Percentiles rank a stretch among this genome's conserved stretches.
phyloP scores from a whole-genome alignment of 1,140 invertebrate species.

The Wasmannia auropunctata region DNA sequence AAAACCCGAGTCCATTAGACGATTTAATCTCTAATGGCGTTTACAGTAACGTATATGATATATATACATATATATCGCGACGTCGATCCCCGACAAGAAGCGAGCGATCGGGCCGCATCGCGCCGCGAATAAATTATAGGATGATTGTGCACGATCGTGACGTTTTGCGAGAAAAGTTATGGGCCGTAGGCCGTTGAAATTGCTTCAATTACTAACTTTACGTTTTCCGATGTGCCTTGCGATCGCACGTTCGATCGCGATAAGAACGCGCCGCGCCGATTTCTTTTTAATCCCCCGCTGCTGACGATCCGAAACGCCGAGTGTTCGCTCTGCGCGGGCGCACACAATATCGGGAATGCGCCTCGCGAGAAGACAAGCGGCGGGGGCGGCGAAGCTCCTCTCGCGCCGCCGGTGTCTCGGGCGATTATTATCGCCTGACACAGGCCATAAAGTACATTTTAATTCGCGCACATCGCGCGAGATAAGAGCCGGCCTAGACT shows the following conservation, averaged over 20 bases:
- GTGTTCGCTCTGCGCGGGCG: not conserved
- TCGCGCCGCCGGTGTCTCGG: conserved; percentile 49
- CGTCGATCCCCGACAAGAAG: not conserved
- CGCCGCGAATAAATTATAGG: conserved; percentile 50
- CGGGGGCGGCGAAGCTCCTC: conserved; percentile 15
- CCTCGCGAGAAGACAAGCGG: conserved; percentile 1
- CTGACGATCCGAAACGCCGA: conserved; percentile 32
- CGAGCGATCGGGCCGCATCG: conserved; percentile 20
- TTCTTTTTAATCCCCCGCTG: conserved; percentile 38
- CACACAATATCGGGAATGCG: not conserved
- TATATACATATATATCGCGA: not conserved
- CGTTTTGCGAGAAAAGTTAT: conserved; percentile 43
- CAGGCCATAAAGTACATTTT: conserved; percentile 75
- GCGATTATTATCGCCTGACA: conserved; percentile 72
- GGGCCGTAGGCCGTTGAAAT: conserved; percentile 16
- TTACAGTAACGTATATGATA: conserved; percentile 12
- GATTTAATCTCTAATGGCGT: not conserved
- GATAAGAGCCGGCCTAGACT: conserved; percentile 57
- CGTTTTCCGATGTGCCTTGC: conserved; percentile 15
- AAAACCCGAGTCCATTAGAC: not conserved
- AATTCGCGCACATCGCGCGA: conserved; percentile 71
- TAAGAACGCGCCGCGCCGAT: conserved; percentile 20
- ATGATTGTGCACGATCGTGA: conserved; percentile 48
- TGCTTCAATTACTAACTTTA: conserved; percentile 50
- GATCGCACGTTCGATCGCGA: conserved; percentile 33